These are phyloP conservation scores for Metallyticus violacea DNA, from an alignment of 2,888 invertebrate genomes.

Conservation along the genomic window DNA sequence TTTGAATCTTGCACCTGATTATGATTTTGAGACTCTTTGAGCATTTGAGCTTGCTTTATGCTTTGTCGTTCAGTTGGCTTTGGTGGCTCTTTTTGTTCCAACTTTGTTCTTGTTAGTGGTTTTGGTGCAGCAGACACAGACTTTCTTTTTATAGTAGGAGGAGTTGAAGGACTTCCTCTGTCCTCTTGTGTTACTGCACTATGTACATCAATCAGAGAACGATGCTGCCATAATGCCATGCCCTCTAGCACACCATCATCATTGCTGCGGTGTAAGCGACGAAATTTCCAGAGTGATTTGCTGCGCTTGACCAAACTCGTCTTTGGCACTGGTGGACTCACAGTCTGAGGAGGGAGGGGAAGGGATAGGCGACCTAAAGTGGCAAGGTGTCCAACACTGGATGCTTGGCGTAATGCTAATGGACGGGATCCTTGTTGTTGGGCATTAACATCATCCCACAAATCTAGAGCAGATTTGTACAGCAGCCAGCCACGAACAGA, in stretches of 20 bases:
- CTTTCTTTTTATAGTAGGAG: conserved; percentile 43
- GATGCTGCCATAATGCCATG: conserved; percentile 83
- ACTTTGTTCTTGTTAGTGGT: neutral
- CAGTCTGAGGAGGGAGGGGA: conserved; percentile 13
- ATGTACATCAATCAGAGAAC: conserved; percentile 74
- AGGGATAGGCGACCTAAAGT: conserved; percentile 53
- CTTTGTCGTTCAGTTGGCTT: conserved; percentile 11
- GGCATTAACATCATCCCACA: conserved; percentile 46
- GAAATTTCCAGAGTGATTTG: conserved; percentile 82
- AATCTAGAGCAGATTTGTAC: conserved; percentile 47
- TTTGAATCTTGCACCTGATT: neutral
- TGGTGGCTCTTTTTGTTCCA: neutral
- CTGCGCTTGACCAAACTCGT: conserved; percentile 67
- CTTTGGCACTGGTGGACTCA: neutral
- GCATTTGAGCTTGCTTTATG: neutral
- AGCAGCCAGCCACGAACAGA: conserved; percentile 47
- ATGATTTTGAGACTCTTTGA: neutral
- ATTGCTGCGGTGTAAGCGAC: conserved; percentile 57
- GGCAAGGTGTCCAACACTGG: conserved; percentile 43
- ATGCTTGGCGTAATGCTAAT: conserved; percentile 29
- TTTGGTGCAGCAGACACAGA: conserved; percentile 35
- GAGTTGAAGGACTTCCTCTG: neutral
- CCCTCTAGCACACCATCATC: conserved; percentile 74
- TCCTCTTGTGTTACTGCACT: conserved; percentile 46
- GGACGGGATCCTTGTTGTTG: conserved; percentile 32